A percentile compares a stretch with the other conserved stretches of the same genome.
phyloP scores from a whole-genome alignment of 2,888 invertebrate species.

The Baronia brevicornis region DNA sequence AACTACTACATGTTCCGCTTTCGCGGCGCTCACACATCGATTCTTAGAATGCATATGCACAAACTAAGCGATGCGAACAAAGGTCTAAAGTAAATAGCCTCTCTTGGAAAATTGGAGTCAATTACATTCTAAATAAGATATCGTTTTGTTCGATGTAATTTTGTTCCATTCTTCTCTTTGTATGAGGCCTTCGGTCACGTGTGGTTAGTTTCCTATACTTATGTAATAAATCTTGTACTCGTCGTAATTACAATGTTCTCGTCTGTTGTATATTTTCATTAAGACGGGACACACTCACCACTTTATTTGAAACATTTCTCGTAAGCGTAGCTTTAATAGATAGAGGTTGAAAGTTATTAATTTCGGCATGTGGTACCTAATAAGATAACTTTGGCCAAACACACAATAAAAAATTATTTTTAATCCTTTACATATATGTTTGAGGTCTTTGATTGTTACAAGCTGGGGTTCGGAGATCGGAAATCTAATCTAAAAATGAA shows the following conservation, averaged over 20 bases:
- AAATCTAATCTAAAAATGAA: too few species aligned
- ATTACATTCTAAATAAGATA: constrained; percentile 49
- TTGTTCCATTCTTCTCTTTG: constrained; percentile 34
- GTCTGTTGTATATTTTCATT: constrained; percentile 73
- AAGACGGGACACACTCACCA: constrained; percentile 34
- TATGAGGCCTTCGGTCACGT: constrained; percentile 51
- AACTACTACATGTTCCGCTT: constrained; percentile 68
- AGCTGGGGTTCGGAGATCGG: too few species aligned
- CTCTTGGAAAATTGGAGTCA: constrained; percentile 47
- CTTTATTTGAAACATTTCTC: constrained; percentile 21
- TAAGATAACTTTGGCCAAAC: not conserved
- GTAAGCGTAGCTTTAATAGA: constrained; percentile 10
- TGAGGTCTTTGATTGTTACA: too few species aligned
- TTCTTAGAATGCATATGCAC: constrained; percentile 67
- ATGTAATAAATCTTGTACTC: constrained; percentile 71
- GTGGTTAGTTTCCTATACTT: constrained; percentile 68
- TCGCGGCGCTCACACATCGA: constrained; percentile 53
- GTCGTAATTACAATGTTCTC: constrained; percentile 73
- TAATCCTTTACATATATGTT: not conserved
- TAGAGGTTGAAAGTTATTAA: constrained; percentile 1
- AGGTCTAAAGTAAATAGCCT: constrained; percentile 33
- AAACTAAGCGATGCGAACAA: constrained; percentile 29
- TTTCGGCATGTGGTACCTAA: too few species aligned
- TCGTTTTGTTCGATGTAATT: constrained; percentile 43
- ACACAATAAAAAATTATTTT: not conserved